phyloP scores from a whole-genome alignment of 2,113 vertebrate genomes.

The Donacobius atricapilla region DNA sequence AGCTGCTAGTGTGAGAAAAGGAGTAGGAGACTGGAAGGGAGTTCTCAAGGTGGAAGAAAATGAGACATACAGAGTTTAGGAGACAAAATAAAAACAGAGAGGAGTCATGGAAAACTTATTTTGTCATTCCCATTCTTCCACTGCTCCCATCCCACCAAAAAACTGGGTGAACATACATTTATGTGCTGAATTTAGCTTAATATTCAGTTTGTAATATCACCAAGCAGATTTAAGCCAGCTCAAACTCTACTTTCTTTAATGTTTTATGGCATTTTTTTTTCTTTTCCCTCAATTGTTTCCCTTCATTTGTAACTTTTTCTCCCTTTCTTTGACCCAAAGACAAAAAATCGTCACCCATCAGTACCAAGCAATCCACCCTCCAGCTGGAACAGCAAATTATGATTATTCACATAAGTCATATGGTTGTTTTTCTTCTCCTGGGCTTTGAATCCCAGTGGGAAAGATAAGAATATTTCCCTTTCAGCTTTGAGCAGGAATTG shows the following conservation, averaged over 20 bases:
- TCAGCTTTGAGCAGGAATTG: not conserved
- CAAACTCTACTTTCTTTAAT: not conserved
- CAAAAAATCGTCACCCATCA: not conserved
- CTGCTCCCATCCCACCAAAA: not conserved
- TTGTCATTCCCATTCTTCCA: not conserved
- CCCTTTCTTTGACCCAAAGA: not conserved
- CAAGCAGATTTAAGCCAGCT: not conserved
- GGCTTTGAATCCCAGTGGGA: slow-evolving; percentile 5
- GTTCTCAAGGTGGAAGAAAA: not conserved
- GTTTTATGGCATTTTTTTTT: not conserved
- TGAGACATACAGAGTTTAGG: not conserved
- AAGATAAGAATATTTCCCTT: not conserved
- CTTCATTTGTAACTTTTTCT: not conserved
- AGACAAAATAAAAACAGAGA: not conserved
- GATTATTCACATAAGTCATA: not conserved
- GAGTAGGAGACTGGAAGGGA: not conserved
- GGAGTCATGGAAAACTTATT: not conserved
- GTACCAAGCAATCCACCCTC: not conserved
- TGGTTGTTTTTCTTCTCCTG: not conserved
- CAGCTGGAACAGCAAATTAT: not conserved
- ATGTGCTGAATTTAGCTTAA: not conserved
- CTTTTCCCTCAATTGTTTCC: too few relatives aligned
- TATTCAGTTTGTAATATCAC: not conserved
- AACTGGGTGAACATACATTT: rapidly evolving
- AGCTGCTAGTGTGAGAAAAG: not conserved